These are phyloP conservation scores for Drosophila paranaensis DNA, from an alignment of 2,888 invertebrate species.

Conservation along the genomic window DNA sequence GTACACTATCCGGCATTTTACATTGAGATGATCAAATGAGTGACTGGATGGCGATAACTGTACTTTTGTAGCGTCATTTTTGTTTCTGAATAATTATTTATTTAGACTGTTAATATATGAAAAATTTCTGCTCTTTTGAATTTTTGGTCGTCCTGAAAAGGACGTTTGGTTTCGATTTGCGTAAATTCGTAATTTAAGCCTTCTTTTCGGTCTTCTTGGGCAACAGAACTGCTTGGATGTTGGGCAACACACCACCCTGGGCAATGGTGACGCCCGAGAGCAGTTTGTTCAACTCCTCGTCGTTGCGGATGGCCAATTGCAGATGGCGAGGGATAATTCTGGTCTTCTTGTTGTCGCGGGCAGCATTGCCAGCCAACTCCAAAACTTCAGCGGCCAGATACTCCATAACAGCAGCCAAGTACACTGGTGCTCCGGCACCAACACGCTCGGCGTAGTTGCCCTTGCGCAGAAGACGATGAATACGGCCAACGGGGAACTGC, in stretches of 20 bases:
- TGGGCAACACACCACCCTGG: slow-evolving; percentile 93
- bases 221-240: slow-evolving; percentile 90
- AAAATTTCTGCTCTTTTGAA: not conserved
- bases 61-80: too few relatives aligned
- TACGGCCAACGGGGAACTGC: slow-evolving; percentile 87
- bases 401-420: slow-evolving; percentile 87
- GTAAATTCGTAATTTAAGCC: slow-evolving; percentile 20
- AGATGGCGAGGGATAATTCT: slow-evolving; percentile 92
- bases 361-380: slow-evolving; percentile 88
- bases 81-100: not conserved
- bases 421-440: slow-evolving; percentile 86
- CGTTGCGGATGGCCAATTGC: slow-evolving; percentile 92
- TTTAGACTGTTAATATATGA: not conserved
- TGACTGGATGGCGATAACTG: too few relatives aligned
- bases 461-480: slow-evolving; percentile 87
- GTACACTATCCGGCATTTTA: too few relatives aligned
- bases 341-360: slow-evolving; percentile 89
- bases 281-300: slow-evolving; percentile 92
- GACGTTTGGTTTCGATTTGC: slow-evolving; percentile 21
- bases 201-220: slow-evolving; percentile 88
- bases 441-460: slow-evolving; percentile 87
- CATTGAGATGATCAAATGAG: too few relatives aligned
- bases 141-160: slow-evolving; percentile 21
- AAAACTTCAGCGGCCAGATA: slow-evolving; percentile 89
- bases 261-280: slow-evolving; percentile 84